Evolutionary conservation across 2,888 invertebrate species (phyloP), one percentile per base, ranked within the genome.

Genomic region (Stratiomys singularior): DNA sequence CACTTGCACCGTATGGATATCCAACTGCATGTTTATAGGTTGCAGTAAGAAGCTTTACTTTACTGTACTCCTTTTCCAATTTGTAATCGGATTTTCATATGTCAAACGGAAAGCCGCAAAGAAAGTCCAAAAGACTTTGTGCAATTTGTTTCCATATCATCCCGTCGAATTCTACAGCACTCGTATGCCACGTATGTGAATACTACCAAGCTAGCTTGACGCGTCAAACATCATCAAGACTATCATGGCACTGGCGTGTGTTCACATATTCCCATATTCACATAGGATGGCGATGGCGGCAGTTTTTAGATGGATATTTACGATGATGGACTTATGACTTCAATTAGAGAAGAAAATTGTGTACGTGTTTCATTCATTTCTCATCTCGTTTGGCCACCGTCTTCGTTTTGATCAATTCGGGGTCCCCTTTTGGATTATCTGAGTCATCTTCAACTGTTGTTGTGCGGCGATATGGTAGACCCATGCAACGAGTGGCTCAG

Each of bases 251-350:
- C 15, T 52, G 37, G 3, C 9, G 37, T 37, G 15, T 52, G 4
- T 18, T 52, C 52, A 18, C 18, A 52, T 52, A 18, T 52, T 52
- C 52, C 52, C 52, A 52, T 52, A 52, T 52, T 52, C 52, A 52
- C 52, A 52, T 52, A 13, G 15, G 15, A 4, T 52, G 37, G 9
- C 37, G 15, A 13, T 13, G 52, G 15, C 52, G 15, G 52, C 52
- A 15, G 52, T 60, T 64, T 64, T 30, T 28, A 28, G 64, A 64
- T 64, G 30, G 64, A 64, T 64, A 64, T 64, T 64, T 64, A 64
- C 64, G 64, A 64, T 64, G 30, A 64, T 64, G 64, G 64, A 64
- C 64, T 64, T 64, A 64, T 64, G 64, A 64, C 64, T 64, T 64
- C 64, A 64, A 64, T 64, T 64, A 64, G 30, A 64, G 30, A 64